Base-by-base conservation (phyloP, 2,113 vertebrate genomes). In the Notothenia rossii region DNA sequence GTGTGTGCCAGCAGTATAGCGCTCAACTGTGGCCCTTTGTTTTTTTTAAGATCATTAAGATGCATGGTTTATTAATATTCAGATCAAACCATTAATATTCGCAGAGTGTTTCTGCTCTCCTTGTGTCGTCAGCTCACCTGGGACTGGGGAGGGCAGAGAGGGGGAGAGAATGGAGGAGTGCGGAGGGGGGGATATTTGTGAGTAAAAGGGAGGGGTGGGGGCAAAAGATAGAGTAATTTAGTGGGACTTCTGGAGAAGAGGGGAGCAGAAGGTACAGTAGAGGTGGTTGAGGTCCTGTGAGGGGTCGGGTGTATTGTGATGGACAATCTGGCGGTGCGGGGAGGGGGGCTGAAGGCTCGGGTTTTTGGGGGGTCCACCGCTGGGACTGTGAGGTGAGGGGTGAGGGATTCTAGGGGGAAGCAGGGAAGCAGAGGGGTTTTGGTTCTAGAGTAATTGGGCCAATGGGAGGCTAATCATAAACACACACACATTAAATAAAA, bases 41-140 rank as follows among this genome's bases (percentile, higher is more conserved):
- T 76, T 88, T 70, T 72, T 86, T 60, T 71, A 87, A 89, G 79
- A 91, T 94, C 89, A 93, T 93, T 92, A 91, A 93, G 90, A 93
- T 93, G 90, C 93, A 88, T 77, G 86, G 72, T 91, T 91, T 90
- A 94, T 94, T 95, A 91, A 94, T 94, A 94, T 94, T 93, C 92
- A 95, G 92, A 94, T 91, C 88, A 90, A 90, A 89, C 86, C 86
- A 94, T 95, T 95, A 94, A 94, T 94, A 94, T 94, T 93, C 93
- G 80, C 43, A 0, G 60, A 73, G 89, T 93, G 90, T 91, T 92
- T 90, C 90, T 90, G 88, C 86, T 90, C 88, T 93, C 91, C 93
- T 94, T 91, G 93, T 94, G 92, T 95, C 92, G 83, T 94, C 92
- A 94, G 93, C 92, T 94, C 94, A 94, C 94, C 92, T 94, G 95